Conservation (phyloP, 2,888 invertebrate genomes). For the Villa cingulata region DNA sequence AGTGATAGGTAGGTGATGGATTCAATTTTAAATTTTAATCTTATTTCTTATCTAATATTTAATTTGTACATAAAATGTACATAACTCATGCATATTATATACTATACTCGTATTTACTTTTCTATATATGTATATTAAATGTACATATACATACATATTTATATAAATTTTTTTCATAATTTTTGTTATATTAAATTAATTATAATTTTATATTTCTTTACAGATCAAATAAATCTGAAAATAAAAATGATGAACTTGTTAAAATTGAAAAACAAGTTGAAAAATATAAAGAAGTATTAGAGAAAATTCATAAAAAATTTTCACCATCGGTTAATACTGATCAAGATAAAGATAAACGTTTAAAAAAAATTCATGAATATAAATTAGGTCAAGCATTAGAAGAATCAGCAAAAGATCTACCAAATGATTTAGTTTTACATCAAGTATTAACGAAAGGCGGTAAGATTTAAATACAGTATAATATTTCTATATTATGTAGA, state of each 20-base stretch:
- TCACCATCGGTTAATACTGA: conserved; percentile 23
- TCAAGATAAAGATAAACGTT: conserved; percentile 54
- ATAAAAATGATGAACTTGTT: conserved; percentile 31
- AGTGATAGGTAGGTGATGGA: no score
- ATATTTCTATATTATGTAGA: neutral
- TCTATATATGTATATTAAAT: no score
- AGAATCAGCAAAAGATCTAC: conserved; percentile 51
- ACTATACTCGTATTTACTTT: no score
- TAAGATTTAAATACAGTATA: conserved; percentile 19
- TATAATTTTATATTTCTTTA: conserved; percentile 8
- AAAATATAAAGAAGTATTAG: conserved; percentile 35
- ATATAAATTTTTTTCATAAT: no score
- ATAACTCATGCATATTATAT: no score
- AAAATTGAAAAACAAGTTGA: conserved; percentile 33
- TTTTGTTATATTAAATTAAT: no score
- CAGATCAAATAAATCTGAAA: conserved; percentile 18
- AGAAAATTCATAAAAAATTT: conserved; percentile 34
- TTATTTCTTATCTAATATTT: no score
- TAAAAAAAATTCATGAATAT: conserved; percentile 80
- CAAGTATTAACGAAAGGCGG: conserved; percentile 30
- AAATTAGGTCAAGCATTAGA: conserved; percentile 62
- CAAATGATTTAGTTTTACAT: conserved; percentile 39
- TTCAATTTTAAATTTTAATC: no score
- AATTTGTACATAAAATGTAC: no score
- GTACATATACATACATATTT: no score